Percentiles rank a stretch among this genome's conserved stretches.
Evolutionary conservation across 2,113 vertebrate species (phyloP).

Genomic region (Fulmarus glacialis): DNA sequence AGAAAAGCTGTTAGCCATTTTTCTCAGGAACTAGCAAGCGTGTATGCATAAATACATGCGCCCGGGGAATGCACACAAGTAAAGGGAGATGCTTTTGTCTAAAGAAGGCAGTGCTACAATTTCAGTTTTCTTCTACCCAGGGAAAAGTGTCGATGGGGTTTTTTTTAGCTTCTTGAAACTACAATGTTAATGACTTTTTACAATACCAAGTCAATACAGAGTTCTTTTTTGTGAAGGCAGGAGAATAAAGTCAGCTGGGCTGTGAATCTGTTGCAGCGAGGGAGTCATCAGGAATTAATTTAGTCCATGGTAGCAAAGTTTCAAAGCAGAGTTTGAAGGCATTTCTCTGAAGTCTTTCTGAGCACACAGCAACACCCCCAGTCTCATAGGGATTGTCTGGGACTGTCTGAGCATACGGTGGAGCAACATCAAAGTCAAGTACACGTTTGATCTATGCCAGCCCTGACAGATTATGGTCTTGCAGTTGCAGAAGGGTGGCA

Average conservation of each 20-base stretch:
- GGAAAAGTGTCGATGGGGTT: neutral
- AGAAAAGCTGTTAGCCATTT: neutral
- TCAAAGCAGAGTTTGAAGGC: neutral
- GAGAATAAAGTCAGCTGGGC: neutral
- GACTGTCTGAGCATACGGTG: neutral
- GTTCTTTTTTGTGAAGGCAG: neutral
- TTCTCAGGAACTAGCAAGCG: neutral
- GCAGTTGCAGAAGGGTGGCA: neutral
- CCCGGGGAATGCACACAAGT: neutral
- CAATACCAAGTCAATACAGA: neutral
- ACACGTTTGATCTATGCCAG: neutral
- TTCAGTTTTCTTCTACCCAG: neutral
- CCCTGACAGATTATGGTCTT: neutral
- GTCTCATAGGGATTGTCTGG: neutral
- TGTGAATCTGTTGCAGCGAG: neutral
- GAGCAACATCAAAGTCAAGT: constrained; percentile 6
- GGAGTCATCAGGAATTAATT: neutral
- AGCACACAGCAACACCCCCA: neutral
- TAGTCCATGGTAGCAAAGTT: neutral
- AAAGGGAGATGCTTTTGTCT: neutral
- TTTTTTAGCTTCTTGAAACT: neutral
- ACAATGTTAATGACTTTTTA: neutral
- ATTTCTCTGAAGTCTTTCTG: neutral
- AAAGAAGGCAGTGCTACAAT: neutral
- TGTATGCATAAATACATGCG: rapidly evolving